Conservation (phyloP, 2,888 invertebrate species). For the Hermaeophaga mercurialis region DNA sequence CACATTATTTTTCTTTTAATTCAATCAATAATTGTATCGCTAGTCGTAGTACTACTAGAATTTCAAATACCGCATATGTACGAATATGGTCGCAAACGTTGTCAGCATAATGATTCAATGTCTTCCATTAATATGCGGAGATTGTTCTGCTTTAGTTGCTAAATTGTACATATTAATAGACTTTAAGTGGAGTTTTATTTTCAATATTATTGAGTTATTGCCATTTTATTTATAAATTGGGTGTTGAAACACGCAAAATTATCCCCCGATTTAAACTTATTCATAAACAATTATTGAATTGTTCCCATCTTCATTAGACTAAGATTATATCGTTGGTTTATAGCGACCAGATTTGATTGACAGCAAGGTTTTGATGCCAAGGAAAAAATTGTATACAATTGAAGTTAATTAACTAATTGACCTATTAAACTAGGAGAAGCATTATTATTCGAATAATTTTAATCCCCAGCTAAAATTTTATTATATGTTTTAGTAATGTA, state of each 20-base stretch:
- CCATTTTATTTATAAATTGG: slow-evolving; percentile 28
- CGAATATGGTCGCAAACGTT: slow-evolving; percentile 37
- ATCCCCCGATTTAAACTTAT: too few relatives aligned
- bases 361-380: too few relatives aligned
- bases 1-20: slow-evolving; percentile 27
- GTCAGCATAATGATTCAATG: slow-evolving; percentile 38
- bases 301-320: too few relatives aligned
- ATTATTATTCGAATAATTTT: too few relatives aligned
- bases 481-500: too few relatives aligned
- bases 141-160: slow-evolving; percentile 41
- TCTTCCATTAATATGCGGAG: slow-evolving; percentile 42
- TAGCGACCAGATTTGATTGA: too few relatives aligned
- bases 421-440: slow-evolving; percentile 12
- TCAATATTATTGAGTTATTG: slow-evolving; percentile 33
- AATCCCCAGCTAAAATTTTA: too few relatives aligned
- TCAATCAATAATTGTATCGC: slow-evolving; percentile 28
- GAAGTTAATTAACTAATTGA: slow-evolving; percentile 15
- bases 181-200: too few relatives aligned
- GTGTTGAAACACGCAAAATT: too few relatives aligned
- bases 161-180: slow-evolving; percentile 44
- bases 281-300: too few relatives aligned
- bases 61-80: slow-evolving; percentile 35
- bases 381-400: too few relatives aligned
- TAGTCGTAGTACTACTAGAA: slow-evolving; percentile 29
- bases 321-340: too few relatives aligned